Evolutionary conservation across 2,888 invertebrate genomes (phyloP).

Genomic region (Thymelicus acteon): DNA sequence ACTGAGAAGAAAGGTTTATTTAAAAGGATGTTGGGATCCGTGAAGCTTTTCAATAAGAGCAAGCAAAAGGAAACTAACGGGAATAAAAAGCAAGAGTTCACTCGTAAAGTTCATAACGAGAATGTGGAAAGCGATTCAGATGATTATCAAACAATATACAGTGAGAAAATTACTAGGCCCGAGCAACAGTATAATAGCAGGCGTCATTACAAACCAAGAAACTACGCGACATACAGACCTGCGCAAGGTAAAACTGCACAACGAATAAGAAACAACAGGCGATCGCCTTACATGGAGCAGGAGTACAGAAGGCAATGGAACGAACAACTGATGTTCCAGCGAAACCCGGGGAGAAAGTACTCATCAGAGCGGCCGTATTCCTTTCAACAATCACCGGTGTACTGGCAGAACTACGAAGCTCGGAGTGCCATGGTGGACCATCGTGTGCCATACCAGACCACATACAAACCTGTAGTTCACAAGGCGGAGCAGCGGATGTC

Average conservation of each 20-base stretch:
- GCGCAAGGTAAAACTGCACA: slow-evolving; percentile 5
- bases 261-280: slow-evolving; percentile 32
- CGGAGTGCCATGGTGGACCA: slow-evolving; percentile 48
- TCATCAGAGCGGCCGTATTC: slow-evolving; percentile 49
- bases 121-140: slow-evolving; percentile 59
- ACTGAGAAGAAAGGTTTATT: slow-evolving; percentile 57
- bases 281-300: slow-evolving; percentile 64
- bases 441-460: background rate
- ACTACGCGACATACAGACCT: slow-evolving; percentile 7
- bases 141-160: slow-evolving; percentile 63
- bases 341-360: slow-evolving; percentile 42
- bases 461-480: background rate
- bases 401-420: slow-evolving; percentile 56
- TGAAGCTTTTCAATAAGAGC: slow-evolving; percentile 55
- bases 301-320: slow-evolving; percentile 66
- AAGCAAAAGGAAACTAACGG: slow-evolving; percentile 24
- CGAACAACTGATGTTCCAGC: slow-evolving; percentile 58
- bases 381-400: slow-evolving; percentile 39
- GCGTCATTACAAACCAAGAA: slow-evolving; percentile 16
- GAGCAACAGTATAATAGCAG: background rate
- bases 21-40: slow-evolving; percentile 61
- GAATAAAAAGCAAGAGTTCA: slow-evolving; percentile 23
- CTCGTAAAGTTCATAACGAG: slow-evolving; percentile 42
- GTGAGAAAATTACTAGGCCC: slow-evolving; percentile 49
- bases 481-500: slow-evolving; percentile 16